Evolutionary conservation across 2,888 invertebrate genomes (phyloP).

Genomic region (Phragmatobia fuliginosa): DNA sequence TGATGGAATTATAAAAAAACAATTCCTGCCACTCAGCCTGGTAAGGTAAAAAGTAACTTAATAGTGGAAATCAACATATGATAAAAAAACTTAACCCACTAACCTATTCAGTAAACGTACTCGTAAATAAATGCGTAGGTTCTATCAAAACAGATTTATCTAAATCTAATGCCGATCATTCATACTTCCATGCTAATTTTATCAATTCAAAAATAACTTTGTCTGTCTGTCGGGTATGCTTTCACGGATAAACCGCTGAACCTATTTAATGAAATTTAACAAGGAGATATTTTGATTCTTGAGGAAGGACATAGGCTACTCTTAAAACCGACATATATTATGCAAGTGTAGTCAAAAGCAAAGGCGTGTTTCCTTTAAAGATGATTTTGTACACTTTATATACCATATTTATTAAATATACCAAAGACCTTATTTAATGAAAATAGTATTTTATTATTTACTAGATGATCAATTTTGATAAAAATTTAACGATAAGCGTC

Average conservation of each 20-base stretch:
- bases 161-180: too few species aligned
- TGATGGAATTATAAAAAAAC: too few species aligned
- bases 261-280: too few species aligned
- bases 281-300: too few species aligned
- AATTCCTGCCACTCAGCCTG: too few species aligned
- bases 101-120: not conserved
- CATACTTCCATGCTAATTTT: too few species aligned
- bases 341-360: too few species aligned
- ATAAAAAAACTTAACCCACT: not conserved
- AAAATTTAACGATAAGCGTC: conserved; percentile 32
- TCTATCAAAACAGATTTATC: not conserved
- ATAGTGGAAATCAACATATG: not conserved
- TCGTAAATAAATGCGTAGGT: not conserved
- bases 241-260: too few species aligned
- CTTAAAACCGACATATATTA: not conserved
- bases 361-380: not conserved
- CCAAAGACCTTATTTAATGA: conserved; percentile 16
- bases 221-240: too few species aligned
- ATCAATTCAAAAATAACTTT: too few species aligned
- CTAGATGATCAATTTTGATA: conserved; percentile 31
- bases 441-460: conserved; percentile 34
- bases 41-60: too few species aligned
- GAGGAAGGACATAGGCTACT: too few species aligned
- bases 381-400: not conserved
- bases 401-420: not conserved